Percentiles rank a stretch among this genome's conserved stretches.
Evolutionary conservation across 2,888 invertebrate genomes (phyloP).

Genomic region (Standfussiana lucernea): DNA sequence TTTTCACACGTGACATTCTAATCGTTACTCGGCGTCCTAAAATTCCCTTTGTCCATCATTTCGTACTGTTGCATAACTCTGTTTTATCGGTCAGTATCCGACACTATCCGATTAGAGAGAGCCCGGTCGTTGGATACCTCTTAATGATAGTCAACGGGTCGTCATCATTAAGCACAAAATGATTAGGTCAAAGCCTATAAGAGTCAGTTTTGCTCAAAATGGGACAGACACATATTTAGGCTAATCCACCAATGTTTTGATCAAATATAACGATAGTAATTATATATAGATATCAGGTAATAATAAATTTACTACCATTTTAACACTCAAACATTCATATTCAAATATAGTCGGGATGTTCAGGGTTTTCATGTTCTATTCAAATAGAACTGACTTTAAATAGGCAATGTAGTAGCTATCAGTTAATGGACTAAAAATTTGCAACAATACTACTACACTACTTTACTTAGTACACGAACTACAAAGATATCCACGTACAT

Average conservation of each 20-base stretch:
- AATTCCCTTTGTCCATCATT: background rate
- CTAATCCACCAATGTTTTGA: background rate
- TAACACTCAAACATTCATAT: background rate
- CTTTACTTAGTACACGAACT: background rate
- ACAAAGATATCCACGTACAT: background rate
- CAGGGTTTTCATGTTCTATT: background rate
- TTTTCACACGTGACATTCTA: background rate
- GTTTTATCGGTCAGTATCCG: background rate
- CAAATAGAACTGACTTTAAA: background rate
- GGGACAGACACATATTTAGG: background rate
- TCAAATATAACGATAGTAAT: background rate
- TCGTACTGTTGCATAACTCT: slow-evolving; percentile 37
- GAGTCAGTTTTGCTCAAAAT: background rate
- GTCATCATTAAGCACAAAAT: background rate
- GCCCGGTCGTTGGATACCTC: background rate
- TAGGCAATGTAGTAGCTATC: background rate
- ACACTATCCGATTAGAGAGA: slow-evolving; percentile 22
- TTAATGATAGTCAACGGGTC: slow-evolving; percentile 9
- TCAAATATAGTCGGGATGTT: background rate
- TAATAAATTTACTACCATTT: background rate
- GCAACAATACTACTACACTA: no score
- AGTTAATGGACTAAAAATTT: no score
- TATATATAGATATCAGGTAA: no score
- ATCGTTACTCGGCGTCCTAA: background rate
- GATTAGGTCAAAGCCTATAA: background rate